Conservation (phyloP, 1,140 invertebrate genomes). For the Tachypleus tridentatus region DNA sequence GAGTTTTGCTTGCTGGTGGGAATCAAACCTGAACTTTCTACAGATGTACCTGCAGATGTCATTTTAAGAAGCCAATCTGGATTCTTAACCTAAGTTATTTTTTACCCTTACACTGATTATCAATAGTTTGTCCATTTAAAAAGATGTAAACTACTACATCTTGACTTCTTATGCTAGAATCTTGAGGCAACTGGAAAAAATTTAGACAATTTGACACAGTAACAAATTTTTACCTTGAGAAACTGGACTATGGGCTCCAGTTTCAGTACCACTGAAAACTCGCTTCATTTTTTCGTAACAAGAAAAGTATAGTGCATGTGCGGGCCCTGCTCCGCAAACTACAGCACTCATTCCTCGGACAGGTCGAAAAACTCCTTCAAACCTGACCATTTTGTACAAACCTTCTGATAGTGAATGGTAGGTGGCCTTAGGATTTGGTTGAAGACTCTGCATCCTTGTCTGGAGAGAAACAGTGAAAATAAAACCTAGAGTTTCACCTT, state of each 20-base stretch:
- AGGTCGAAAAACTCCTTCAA: constrained; percentile 82
- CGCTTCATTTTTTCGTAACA: constrained; percentile 92
- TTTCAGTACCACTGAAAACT: constrained; percentile 40
- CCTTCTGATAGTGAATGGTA: constrained; percentile 59
- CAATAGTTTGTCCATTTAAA: too few relatives aligned
- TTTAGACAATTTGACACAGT: too few relatives aligned
- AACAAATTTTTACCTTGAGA: constrained; percentile 50
- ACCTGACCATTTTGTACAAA: constrained; percentile 68
- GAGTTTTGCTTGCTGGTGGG: too few relatives aligned
- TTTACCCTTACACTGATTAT: too few relatives aligned
- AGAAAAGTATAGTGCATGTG: constrained; percentile 97
- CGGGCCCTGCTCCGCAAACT: constrained; percentile 86
- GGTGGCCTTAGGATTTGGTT: constrained; percentile 57
- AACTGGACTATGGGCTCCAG: constrained; percentile 42
- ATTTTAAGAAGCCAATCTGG: too few relatives aligned
- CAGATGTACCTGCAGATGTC: too few relatives aligned
- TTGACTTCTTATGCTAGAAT: too few relatives aligned
- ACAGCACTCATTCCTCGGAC: constrained; percentile 87
- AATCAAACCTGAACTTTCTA: too few relatives aligned
- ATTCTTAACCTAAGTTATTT: too few relatives aligned
- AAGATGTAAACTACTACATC: too few relatives aligned
- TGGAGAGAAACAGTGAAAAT: constrained; percentile 40
- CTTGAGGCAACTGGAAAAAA: too few relatives aligned
- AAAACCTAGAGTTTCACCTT: too few relatives aligned
- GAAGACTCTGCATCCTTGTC: constrained; percentile 92